Conservation (phyloP, 1,140 invertebrate species). For the Lepidurus couesii region DNA sequence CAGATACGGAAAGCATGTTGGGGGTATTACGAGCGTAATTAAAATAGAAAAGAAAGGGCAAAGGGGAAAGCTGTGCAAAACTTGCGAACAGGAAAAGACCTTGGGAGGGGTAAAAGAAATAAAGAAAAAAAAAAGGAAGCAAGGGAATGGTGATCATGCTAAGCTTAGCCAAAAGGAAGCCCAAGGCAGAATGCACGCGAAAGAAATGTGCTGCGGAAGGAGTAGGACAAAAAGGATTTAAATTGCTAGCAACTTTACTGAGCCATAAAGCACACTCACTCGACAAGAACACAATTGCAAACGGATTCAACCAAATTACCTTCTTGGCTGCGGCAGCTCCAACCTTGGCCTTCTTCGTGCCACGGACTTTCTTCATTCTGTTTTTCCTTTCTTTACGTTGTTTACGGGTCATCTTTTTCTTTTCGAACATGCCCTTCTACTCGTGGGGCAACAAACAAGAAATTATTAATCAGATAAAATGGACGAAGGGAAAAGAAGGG, state of each 20-base stretch:
- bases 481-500: neutral
- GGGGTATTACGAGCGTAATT: neutral
- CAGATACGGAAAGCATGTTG: neutral
- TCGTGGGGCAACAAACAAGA: neutral
- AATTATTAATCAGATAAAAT: neutral
- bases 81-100: slow-evolving; percentile 5
- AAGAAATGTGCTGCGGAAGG: neutral
- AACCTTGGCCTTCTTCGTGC: slow-evolving; percentile 96
- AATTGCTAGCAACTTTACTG: neutral
- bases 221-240: neutral
- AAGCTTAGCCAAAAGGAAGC: neutral
- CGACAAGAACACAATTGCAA: neutral
- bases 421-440: slow-evolving; percentile 84
- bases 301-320: slow-evolving; percentile 45
- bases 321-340: slow-evolving; percentile 84
- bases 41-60: neutral
- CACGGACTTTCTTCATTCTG: slow-evolving; percentile 99
- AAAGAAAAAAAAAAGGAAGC: neutral
- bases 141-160: neutral
- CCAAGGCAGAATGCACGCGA: neutral
- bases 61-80: neutral
- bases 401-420: slow-evolving; percentile 87
- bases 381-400: slow-evolving; percentile 99
- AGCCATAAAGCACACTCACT: slow-evolving; percentile 8
- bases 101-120: neutral